These are phyloP conservation scores for Drosophila burlai DNA, from an alignment of 1,140 invertebrate species.

Conservation along the genomic window DNA sequence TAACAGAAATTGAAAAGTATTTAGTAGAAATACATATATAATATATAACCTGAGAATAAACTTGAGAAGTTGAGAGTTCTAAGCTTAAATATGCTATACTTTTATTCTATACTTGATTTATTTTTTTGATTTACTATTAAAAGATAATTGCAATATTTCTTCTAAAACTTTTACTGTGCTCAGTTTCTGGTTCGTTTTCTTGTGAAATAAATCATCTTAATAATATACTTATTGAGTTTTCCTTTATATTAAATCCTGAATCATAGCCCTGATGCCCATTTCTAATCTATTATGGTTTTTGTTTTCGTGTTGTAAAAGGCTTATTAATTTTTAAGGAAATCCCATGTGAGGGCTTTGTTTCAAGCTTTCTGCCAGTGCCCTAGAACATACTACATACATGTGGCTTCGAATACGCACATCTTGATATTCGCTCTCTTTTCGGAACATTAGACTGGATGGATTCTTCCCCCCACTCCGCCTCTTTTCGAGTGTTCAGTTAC, in stretches of 20 bases:
- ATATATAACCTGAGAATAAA: too few species aligned
- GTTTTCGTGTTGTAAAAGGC: background rate
- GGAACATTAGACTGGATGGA: conserved; percentile 60
- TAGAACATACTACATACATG: conserved; percentile 3
- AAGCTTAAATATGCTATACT: too few species aligned
- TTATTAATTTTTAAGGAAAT: background rate
- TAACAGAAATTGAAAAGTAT: background rate
- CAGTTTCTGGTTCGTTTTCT: background rate
- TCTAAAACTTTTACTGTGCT: background rate
- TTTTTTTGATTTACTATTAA: too few species aligned
- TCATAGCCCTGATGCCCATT: background rate
- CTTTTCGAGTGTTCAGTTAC: conserved; percentile 31
- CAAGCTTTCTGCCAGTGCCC: background rate
- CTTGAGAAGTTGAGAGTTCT: too few species aligned
- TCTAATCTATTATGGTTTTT: background rate
- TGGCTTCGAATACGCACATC: conserved; percentile 3
- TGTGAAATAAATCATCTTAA: background rate
- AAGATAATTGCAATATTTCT: background rate
- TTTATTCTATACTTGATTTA: too few species aligned
- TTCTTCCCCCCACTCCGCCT: background rate
- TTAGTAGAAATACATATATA: background rate
- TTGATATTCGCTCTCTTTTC: conserved; percentile 50
- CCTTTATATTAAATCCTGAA: background rate
- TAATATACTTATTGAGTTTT: background rate
- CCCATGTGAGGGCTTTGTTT: background rate